Percentiles rank a stretch among this genome's conserved stretches.
phyloP scores from a whole-genome alignment of 1,140 invertebrate genomes.

The Cydia fagiglandana region DNA sequence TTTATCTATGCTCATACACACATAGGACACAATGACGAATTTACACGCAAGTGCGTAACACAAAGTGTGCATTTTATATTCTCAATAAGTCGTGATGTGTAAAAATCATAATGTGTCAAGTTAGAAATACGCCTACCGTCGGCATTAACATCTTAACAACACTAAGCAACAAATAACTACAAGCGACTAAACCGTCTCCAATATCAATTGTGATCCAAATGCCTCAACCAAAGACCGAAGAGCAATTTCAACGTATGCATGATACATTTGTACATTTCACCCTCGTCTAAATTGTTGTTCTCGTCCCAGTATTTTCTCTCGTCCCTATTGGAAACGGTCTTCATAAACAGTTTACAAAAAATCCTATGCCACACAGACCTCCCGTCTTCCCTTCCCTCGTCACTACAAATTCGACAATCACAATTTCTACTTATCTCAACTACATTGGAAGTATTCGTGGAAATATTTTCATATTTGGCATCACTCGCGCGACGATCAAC shows the following conservation, averaged over 20 bases:
- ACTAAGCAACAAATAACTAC: slow-evolving; percentile 32
- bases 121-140: slow-evolving; percentile 16
- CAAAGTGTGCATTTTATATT: not conserved
- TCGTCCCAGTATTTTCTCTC: slow-evolving; percentile 63
- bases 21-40: not conserved
- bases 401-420: slow-evolving; percentile 69
- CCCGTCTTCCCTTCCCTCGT: slow-evolving; percentile 44
- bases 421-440: slow-evolving; percentile 62
- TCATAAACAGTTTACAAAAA: slow-evolving; percentile 59
- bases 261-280: slow-evolving; percentile 66
- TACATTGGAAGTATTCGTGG: slow-evolving; percentile 51
- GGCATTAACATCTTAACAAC: slow-evolving; percentile 33
- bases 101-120: slow-evolving; percentile 10
- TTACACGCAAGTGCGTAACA: slow-evolving; percentile 21
- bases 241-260: slow-evolving; percentile 65
- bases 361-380: slow-evolving; percentile 53
- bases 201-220: slow-evolving; percentile 65
- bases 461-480: slow-evolving; percentile 43
- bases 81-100: slow-evolving; percentile 24
- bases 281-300: slow-evolving; percentile 62
- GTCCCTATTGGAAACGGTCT: slow-evolving; percentile 55
- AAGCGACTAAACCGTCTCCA: slow-evolving; percentile 28
- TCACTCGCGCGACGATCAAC: slow-evolving; percentile 40
- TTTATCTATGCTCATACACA: slow-evolving; percentile 11
- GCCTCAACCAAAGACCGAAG: slow-evolving; percentile 69